These are phyloP conservation scores for Boloria selene DNA, from an alignment of 2,888 invertebrate species.

Conservation along the genomic window DNA sequence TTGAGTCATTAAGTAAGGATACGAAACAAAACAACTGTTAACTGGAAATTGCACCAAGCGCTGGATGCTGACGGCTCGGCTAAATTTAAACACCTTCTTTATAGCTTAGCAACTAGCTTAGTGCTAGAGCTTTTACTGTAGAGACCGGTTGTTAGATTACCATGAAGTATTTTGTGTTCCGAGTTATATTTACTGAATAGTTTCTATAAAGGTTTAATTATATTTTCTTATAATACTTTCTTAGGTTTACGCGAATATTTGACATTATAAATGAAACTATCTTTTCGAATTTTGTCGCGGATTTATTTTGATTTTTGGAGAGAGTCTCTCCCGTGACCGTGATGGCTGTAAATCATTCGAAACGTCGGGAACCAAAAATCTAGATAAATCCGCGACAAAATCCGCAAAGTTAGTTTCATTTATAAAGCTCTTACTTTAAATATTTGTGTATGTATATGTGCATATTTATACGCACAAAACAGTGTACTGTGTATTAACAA, in stretches of 20 bases:
- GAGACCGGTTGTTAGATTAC: slow-evolving; percentile 28
- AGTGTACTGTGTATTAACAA: too few species aligned
- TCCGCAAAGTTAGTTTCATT: too few species aligned
- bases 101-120: slow-evolving; percentile 39
- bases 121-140: slow-evolving; percentile 33
- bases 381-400: too few species aligned
- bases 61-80: slow-evolving; percentile 39
- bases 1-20: slow-evolving; percentile 20
- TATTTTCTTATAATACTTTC: too few species aligned
- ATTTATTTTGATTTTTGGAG: too few species aligned
- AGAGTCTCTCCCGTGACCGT: too few species aligned
- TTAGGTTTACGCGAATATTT: too few species aligned
- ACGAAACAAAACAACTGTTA: slow-evolving; percentile 26
- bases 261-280: too few species aligned
- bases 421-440: not conserved
- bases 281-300: too few species aligned
- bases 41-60: slow-evolving; percentile 28
- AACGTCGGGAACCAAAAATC: too few species aligned
- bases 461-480: too few species aligned
- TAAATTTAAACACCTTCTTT: slow-evolving; percentile 43
- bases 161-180: slow-evolving; percentile 20
- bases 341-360: too few species aligned
- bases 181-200: not conserved
- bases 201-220: not conserved
- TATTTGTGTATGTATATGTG: not conserved